These are phyloP conservation scores for Drosophila grimshawi DNA, from an alignment of 1,140 invertebrate species.

Conservation along the genomic window DNA sequence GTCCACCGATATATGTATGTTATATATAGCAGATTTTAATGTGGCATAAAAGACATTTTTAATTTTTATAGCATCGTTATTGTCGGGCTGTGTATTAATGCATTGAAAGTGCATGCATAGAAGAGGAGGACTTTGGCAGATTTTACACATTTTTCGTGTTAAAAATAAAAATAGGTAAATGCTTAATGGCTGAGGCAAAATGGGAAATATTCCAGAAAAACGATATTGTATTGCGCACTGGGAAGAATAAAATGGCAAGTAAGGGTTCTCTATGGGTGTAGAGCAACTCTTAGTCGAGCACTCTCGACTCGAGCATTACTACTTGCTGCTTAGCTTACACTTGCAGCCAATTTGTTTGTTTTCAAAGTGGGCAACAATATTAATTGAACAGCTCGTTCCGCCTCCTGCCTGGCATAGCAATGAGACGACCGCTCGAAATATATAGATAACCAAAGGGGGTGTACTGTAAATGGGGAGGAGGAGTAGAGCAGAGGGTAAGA, in stretches of 20 bases:
- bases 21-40: constrained; percentile 3
- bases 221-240: too few relatives aligned
- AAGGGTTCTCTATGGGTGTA: neutral
- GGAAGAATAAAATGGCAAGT: too few relatives aligned
- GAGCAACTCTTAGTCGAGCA: constrained; percentile 1
- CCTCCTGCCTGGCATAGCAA: constrained; percentile 41
- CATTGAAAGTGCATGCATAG: neutral
- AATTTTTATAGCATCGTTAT: constrained; percentile 6
- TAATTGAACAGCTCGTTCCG: constrained; percentile 52
- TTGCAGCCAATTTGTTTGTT: constrained; percentile 47
- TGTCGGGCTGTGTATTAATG: neutral
- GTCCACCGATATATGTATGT: neutral
- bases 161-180: too few relatives aligned
- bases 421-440: constrained; percentile 7
- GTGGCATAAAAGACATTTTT: neutral
- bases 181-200: too few relatives aligned
- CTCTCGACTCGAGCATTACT: constrained; percentile 5
- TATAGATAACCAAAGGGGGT: too few relatives aligned
- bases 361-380: constrained; percentile 52
- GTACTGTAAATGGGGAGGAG: neutral
- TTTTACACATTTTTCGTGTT: too few relatives aligned
- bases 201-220: too few relatives aligned
- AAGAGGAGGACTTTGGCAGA: neutral
- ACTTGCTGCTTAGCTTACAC: constrained; percentile 8
- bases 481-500: neutral